phyloP scores from a whole-genome alignment of 2,888 invertebrate species.

The Flexamia atlantica region DNA sequence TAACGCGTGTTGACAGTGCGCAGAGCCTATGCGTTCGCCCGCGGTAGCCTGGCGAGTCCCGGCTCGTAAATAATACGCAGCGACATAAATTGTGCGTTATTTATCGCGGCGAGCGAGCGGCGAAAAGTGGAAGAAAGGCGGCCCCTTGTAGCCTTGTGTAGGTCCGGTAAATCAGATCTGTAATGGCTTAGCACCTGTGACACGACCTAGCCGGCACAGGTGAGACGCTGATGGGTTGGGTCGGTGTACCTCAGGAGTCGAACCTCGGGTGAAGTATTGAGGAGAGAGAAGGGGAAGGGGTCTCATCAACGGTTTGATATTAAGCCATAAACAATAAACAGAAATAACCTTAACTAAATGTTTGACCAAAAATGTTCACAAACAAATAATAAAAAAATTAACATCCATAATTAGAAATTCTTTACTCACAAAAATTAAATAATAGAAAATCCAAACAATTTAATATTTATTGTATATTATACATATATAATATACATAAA shows the following conservation, averaged over 20 bases:
- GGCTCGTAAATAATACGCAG: constrained; percentile 50
- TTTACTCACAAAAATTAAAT: no score
- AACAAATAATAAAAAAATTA: no score
- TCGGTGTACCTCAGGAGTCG: background rate
- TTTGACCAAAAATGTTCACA: no score
- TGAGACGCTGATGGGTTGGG: background rate
- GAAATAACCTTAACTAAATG: no score
- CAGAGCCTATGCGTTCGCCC: background rate
- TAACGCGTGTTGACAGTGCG: background rate
- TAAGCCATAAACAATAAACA: no score
- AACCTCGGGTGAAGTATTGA: background rate
- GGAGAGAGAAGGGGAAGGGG: no score
- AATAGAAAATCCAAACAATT: no score
- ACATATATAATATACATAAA: no score
- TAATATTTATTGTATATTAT: no score
- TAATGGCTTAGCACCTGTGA: constrained; percentile 43
- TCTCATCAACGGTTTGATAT: no score
- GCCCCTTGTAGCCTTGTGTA: constrained; percentile 47
- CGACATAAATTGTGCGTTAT: constrained; percentile 57
- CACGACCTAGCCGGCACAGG: constrained; percentile 19
- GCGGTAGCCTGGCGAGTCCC: background rate
- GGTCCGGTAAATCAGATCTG: constrained; percentile 53
- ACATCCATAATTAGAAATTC: no score
- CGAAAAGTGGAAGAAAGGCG: constrained; percentile 53
- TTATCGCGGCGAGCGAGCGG: constrained; percentile 29